A percentile compares a stretch with the other conserved stretches of the same genome.
Evolutionary conservation across 2,113 vertebrate species (phyloP).

Genomic region (Athene noctua): DNA sequence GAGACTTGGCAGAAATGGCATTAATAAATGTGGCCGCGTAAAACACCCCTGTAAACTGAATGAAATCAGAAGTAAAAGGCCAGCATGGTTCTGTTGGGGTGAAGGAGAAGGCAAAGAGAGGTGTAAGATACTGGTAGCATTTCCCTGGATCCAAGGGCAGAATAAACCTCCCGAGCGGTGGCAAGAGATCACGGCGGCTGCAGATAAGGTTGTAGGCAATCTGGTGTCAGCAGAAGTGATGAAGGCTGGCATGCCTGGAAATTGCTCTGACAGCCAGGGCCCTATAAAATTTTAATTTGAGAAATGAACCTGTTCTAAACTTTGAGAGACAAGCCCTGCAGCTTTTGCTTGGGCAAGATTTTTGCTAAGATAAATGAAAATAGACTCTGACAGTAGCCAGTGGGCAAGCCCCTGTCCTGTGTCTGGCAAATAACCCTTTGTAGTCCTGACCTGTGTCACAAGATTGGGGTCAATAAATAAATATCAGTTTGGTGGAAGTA

Average conservation of each 20-base stretch:
- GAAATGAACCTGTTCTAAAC: constrained; percentile 20
- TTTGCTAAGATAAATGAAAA: background rate
- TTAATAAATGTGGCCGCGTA: background rate
- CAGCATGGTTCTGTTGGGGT: background rate
- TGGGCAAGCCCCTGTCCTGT: background rate
- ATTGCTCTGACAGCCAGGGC: constrained; percentile 17
- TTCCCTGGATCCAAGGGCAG: background rate
- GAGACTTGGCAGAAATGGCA: background rate
- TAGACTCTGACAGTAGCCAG: background rate
- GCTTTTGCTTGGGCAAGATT: background rate
- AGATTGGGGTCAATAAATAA: constrained; percentile 15
- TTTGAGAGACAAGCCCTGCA: background rate
- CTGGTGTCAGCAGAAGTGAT: background rate
- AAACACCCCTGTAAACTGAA: background rate
- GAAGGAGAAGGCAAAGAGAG: background rate
- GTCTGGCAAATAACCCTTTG: background rate
- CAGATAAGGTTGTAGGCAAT: background rate
- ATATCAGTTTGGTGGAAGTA: background rate
- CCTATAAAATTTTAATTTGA: constrained; percentile 29
- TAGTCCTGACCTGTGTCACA: background rate
- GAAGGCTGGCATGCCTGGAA: background rate
- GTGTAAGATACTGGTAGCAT: background rate
- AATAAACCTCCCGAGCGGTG: background rate
- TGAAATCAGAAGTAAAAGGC: background rate
- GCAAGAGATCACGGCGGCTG: fast-evolving